Percentiles rank a stretch among this genome's conserved stretches.
These are phyloP conservation scores for Cerastis rubricosa DNA, from an alignment of 2,888 invertebrate genomes.

Conservation along the genomic window DNA sequence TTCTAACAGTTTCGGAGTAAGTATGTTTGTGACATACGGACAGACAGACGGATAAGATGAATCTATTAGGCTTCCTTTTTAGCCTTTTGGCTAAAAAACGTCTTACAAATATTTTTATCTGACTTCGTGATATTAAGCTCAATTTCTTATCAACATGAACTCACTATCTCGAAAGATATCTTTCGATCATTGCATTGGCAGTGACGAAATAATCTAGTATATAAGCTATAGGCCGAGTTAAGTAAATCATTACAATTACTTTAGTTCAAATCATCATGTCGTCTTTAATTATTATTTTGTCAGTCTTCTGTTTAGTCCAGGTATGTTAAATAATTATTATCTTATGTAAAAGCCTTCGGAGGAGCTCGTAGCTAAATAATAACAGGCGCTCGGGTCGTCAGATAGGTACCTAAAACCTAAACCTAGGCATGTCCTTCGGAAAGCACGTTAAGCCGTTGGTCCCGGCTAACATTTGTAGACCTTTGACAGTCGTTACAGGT, in stretches of 20 bases:
- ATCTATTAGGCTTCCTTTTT: not conserved
- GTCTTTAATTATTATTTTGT: constrained; percentile 17
- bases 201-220: constrained; percentile 52
- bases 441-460: too few species aligned
- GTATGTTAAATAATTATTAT: constrained; percentile 22
- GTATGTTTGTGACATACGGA: too few species aligned
- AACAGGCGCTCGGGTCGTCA: too few species aligned
- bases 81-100: not conserved
- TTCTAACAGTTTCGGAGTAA: too few species aligned
- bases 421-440: too few species aligned
- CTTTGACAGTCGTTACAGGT: too few species aligned
- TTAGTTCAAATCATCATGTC: constrained; percentile 36
- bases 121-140: constrained; percentile 26
- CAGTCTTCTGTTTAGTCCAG: constrained; percentile 46
- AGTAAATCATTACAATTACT: constrained; percentile 21
- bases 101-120: constrained; percentile 2
- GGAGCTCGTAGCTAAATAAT: too few species aligned
- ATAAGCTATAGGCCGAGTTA: constrained; percentile 13
- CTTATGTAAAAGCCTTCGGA: not conserved
- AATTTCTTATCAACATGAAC: constrained; percentile 12
- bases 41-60: not conserved
- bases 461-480: too few species aligned
- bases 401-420: too few species aligned
- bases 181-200: not conserved
- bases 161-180: constrained; percentile 8